phyloP scores from a whole-genome alignment of 37 sponge, comb jelly and placozoan genomes.

The Agelas oroides region DNA sequence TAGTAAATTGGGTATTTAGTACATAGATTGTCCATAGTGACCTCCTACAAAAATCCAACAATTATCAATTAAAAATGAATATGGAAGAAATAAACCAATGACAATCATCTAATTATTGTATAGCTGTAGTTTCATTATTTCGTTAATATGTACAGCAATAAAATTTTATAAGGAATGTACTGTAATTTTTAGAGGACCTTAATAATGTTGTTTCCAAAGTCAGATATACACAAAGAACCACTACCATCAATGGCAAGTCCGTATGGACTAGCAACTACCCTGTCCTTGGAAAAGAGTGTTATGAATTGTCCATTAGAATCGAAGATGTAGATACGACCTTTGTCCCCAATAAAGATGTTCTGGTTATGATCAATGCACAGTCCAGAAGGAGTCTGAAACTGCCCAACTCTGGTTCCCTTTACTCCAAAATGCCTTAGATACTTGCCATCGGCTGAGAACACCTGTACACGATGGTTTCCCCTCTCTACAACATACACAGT shows the following conservation, averaged over 20 bases:
- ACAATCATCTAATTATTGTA: no score
- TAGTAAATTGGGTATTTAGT: no score
- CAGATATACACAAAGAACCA: neutral
- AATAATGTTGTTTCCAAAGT: slow-evolving; percentile 5
- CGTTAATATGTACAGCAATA: no score
- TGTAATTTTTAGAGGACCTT: slow-evolving; percentile 3
- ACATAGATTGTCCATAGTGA: no score
- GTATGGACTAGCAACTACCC: neutral
- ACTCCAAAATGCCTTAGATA: neutral
- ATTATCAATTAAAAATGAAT: no score
- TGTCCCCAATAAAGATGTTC: slow-evolving; percentile 4
- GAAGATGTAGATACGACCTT: slow-evolving; percentile 30
- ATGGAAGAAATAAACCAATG: no score
- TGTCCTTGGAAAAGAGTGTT: neutral
- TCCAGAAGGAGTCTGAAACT: slow-evolving; percentile 12
- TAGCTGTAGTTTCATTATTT: no score
- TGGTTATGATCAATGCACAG: neutral
- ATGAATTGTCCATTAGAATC: slow-evolving; percentile 3
- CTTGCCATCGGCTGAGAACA: neutral
- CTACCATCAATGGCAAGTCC: slow-evolving; percentile 12
- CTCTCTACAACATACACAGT: slow-evolving; percentile 13
- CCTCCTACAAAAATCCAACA: no score
- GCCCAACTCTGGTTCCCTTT: neutral
- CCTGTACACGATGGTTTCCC: slow-evolving; percentile 2
- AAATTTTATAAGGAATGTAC: no score